A percentile compares a stretch with the other conserved stretches of the same genome.
These are phyloP conservation scores for Brachylomia viminalis DNA, from an alignment of 2,888 invertebrate species.

Conservation along the genomic window DNA sequence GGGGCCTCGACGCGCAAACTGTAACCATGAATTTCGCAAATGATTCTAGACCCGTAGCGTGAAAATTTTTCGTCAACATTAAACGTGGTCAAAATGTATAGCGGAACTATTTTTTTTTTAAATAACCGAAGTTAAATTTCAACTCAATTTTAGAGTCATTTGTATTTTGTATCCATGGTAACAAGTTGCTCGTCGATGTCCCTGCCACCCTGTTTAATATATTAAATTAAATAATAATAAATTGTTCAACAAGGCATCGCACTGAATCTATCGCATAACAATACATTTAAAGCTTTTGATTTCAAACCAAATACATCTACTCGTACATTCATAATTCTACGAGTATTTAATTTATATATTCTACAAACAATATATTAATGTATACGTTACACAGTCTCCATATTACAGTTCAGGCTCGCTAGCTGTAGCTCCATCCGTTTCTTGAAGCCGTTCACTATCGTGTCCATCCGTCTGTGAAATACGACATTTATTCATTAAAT, in stretches of 20 bases:
- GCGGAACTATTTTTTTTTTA: too few species aligned
- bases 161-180: too few species aligned
- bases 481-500: slow-evolving; percentile 16
- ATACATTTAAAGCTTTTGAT: slow-evolving; percentile 65
- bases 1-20: too few species aligned
- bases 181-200: too few species aligned
- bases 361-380: slow-evolving; percentile 15
- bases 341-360: slow-evolving; percentile 15
- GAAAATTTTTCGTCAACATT: too few species aligned
- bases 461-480: slow-evolving; percentile 91
- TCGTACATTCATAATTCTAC: slow-evolving; percentile 28
- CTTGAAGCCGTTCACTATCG: slow-evolving; percentile 91
- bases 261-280: slow-evolving; percentile 36
- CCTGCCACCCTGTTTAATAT: too few species aligned
- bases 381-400: slow-evolving; percentile 84
- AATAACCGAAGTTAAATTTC: too few species aligned
- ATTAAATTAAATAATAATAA: not conserved
- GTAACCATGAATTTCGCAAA: too few species aligned
- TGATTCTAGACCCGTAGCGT: too few species aligned
- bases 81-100: too few species aligned
- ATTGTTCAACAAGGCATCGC: slow-evolving; percentile 8
- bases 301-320: slow-evolving; percentile 45
- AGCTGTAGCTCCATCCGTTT: slow-evolving; percentile 93
- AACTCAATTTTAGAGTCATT: too few species aligned
- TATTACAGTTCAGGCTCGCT: slow-evolving; percentile 90